A percentile compares a stretch with the other conserved stretches of the same genome.
These are phyloP conservation scores for Rutpela maculata DNA, from an alignment of 2,888 invertebrate genomes.

Conservation along the genomic window DNA sequence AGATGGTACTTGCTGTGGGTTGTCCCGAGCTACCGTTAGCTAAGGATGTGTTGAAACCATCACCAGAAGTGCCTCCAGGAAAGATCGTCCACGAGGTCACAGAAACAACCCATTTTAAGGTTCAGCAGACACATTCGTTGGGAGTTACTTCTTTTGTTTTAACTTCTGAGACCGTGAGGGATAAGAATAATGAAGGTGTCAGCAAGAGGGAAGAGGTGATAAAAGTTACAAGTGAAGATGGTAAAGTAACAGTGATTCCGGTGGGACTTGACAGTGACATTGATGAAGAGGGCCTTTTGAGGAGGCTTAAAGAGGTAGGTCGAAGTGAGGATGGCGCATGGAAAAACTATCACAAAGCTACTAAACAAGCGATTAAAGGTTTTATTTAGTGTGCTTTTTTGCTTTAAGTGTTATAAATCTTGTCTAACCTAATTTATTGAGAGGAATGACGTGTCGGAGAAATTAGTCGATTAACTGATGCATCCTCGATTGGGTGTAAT, in stretches of 20 bases:
- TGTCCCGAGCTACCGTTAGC: slow-evolving; percentile 70
- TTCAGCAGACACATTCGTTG: slow-evolving; percentile 75
- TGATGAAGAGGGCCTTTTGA: slow-evolving; percentile 70
- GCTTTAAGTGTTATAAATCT: neutral
- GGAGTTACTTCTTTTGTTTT: slow-evolving; percentile 77
- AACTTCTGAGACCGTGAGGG: slow-evolving; percentile 74
- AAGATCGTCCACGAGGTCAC: slow-evolving; percentile 75
- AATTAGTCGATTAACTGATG: too few species aligned
- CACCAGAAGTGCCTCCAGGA: slow-evolving; percentile 72
- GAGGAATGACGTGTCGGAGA: neutral
- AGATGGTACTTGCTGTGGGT: slow-evolving; percentile 73
- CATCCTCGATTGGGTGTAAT: too few species aligned
- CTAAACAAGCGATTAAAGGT: slow-evolving; percentile 78
- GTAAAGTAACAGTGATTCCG: slow-evolving; percentile 47
- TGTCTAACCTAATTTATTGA: neutral
- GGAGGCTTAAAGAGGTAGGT: slow-evolving; percentile 75
- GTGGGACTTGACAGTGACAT: slow-evolving; percentile 56
- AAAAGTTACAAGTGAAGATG: slow-evolving; percentile 49
- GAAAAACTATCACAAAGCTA: slow-evolving; percentile 75
- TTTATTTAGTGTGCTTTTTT: slow-evolving; percentile 71
- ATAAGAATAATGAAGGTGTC: slow-evolving; percentile 65
- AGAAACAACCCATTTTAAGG: slow-evolving; percentile 75
- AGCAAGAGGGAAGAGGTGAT: slow-evolving; percentile 56
- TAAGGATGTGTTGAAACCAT: slow-evolving; percentile 69
- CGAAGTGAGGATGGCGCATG: slow-evolving; percentile 71